Base-by-base conservation (phyloP, 2,888 invertebrate species). In the Eupithecia insigniata region DNA sequence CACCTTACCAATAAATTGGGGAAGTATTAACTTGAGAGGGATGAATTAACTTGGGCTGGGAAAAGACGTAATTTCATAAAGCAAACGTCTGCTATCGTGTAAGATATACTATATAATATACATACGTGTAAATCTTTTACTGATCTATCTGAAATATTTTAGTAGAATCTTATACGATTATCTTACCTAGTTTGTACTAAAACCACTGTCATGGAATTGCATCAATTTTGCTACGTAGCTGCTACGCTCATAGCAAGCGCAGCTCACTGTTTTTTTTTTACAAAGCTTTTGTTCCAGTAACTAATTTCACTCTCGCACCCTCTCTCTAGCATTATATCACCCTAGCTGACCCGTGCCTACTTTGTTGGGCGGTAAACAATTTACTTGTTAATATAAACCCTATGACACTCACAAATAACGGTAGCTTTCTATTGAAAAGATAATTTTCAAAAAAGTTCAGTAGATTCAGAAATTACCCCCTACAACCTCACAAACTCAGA, bases 1-100 rank as follows among this genome's bases (percentile, higher is more conserved):
- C 30, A 46, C 18, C 66, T 46, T 39, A 39, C n/a, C 62, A 18
- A 34, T 62, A 39, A 64, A 64, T 64, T 64, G 64, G 64, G 64
- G 36, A 64, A 22, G 18, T 16, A 22, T 64, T 36, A 64, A 32
- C 32, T 62, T n/a, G n/a, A 51, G 51, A 51, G 51, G 51, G 51
- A 51, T 51, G 51, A 51, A 51, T 51, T 51, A 22, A 22, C 51
- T 32, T 34, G n/a, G n/a, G 61, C 5, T 60, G 60, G 60, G 26
- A 55, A 26, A 55, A 26, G 51, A 55, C 55, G 22, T 55, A 55
- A 55, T 55, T 55, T 55, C 4, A 1, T 55, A 55, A 26, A 26
- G 55, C 2, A 26, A 12, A 55, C 10, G 22, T 46, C n/a, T 51
- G 51, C 12, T 22, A 22, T 51, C 2, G n/a, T 10, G 12, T 26